Conservation (phyloP, 2,113 vertebrate genomes). For the Aleadryas rufinucha region DNA sequence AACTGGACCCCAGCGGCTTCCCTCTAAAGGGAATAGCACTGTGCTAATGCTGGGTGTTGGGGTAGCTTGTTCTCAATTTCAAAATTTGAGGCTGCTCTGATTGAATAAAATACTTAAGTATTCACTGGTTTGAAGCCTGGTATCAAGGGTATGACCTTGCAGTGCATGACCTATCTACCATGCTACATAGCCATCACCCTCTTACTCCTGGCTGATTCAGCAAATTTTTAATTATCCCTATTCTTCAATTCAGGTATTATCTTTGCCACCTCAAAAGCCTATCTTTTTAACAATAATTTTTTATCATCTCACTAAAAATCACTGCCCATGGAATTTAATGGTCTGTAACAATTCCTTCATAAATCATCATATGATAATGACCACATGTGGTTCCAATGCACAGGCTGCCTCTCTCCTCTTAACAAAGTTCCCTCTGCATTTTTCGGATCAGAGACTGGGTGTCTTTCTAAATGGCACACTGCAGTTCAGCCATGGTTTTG, state of each 20-base stretch:
- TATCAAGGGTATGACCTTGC: not conserved
- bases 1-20: not conserved
- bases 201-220: not conserved
- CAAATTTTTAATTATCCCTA: not conserved
- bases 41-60: not conserved
- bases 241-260: not conserved
- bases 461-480: not conserved
- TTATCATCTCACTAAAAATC: not conserved
- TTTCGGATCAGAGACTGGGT: not conserved
- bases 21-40: not conserved
- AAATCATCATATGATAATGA: not conserved
- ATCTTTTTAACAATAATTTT: not conserved
- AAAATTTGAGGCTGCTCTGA: not conserved
- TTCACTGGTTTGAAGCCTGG: not conserved
- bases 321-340: not conserved
- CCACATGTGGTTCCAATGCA: not conserved
- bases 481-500: not conserved
- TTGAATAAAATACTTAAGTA: not conserved
- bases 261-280: not conserved
- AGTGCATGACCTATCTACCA: not conserved
- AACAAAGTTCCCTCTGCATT: not conserved
- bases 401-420: not conserved
- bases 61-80: not conserved
- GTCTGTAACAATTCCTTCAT: not conserved
- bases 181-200: not conserved